Percentiles rank a stretch among this genome's conserved stretches.
phyloP scores from a whole-genome alignment of 53 echinoderm and acorn worm species.

The Stichopus horrens region DNA sequence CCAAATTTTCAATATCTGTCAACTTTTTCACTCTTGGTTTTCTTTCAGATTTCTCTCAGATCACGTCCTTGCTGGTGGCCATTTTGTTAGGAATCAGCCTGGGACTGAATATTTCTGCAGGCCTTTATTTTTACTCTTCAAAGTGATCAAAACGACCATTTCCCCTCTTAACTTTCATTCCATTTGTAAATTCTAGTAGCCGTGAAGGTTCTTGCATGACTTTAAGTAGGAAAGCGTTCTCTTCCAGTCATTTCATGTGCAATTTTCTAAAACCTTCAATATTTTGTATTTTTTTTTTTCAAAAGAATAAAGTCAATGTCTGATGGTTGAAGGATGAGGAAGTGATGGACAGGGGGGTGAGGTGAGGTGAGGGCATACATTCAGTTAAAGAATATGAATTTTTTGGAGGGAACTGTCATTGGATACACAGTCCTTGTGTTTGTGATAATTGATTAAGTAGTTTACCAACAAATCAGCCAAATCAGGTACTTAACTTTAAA shows the following conservation, averaged over 20 bases:
- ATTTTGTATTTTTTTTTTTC: too few relatives aligned
- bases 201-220: not conserved
- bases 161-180: not conserved
- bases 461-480: too few relatives aligned
- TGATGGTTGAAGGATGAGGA: not conserved
- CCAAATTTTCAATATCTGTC: too few relatives aligned
- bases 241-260: not conserved
- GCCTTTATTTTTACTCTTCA: not conserved
- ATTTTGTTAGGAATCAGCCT: constrained; percentile 25
- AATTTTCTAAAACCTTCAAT: not conserved
- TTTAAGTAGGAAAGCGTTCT: not conserved
- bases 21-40: not conserved
- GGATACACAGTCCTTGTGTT: too few relatives aligned
- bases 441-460: too few relatives aligned
- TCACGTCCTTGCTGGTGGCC: not conserved
- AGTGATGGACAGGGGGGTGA: not conserved
- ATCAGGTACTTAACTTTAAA: too few relatives aligned
- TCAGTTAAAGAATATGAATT: too few relatives aligned
- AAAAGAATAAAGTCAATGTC: too few relatives aligned
- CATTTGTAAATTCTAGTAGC: not conserved
- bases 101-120: constrained; percentile 24
- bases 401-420: too few relatives aligned
- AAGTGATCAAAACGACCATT: not conserved
- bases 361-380: not conserved
- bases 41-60: constrained; percentile 6